Evolutionary conservation across 2,797 vertebrate genomes (phyloP).

Genomic region (Lepidocolaptes lacrymiger): DNA sequence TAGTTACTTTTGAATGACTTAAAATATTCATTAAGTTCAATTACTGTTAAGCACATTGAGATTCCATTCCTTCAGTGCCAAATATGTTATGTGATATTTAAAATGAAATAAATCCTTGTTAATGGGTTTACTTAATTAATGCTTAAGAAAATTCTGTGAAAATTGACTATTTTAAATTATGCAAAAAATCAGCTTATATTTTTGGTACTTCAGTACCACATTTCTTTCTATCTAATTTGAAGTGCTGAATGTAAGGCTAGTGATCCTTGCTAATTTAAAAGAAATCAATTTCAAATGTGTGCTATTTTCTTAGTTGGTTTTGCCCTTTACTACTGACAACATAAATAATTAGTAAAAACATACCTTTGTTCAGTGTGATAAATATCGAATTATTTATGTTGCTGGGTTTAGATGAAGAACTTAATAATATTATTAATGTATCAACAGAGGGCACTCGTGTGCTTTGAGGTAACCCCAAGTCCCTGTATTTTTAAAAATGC

Average conservation of each 20-base stretch:
- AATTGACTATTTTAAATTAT: conserved; percentile 12
- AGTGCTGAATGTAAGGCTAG: background rate
- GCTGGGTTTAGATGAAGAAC: background rate
- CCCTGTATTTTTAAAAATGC: background rate
- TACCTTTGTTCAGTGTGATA: background rate
- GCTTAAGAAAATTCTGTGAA: background rate
- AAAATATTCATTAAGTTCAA: background rate
- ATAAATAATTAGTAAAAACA: background rate
- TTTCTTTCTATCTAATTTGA: background rate
- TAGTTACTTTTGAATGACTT: background rate
- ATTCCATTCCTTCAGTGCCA: background rate
- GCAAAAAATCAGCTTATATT: background rate
- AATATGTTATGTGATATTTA: background rate
- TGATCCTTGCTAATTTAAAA: background rate
- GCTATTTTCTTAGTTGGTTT: background rate
- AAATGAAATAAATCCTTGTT: background rate
- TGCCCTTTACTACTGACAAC: background rate
- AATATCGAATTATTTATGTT: background rate
- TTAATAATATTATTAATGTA: background rate
- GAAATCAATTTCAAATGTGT: background rate
- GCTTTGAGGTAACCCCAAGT: background rate
- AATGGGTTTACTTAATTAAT: conserved; percentile 1
- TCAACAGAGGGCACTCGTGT: conserved; percentile 48
- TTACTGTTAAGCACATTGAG: background rate
- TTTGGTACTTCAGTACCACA: background rate